Conservation (phyloP, 2,113 vertebrate species). For the Serranochromis macrocephalus region DNA sequence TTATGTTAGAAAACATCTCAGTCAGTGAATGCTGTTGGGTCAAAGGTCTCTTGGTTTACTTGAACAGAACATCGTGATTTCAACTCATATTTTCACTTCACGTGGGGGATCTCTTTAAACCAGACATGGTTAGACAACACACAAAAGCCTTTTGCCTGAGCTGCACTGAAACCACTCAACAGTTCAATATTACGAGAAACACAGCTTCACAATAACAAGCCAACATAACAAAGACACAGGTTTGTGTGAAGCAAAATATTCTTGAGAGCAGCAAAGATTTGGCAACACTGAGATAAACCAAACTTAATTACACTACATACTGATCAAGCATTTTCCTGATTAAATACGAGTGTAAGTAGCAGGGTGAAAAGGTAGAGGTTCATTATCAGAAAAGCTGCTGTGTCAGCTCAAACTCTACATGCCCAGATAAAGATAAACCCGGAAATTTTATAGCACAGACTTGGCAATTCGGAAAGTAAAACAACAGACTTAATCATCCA, state of each 20-base stretch:
- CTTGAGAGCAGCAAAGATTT: not conserved
- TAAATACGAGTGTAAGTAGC: not conserved
- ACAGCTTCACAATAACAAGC: not conserved
- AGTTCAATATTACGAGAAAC: not conserved
- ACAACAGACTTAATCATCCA: constrained; percentile 13
- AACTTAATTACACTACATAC: not conserved
- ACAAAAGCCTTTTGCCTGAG: not conserved
- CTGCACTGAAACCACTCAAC: not conserved
- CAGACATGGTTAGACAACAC: not conserved
- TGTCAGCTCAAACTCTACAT: not conserved
- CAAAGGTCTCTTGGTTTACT: not conserved
- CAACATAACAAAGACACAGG: not conserved
- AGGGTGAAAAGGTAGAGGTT: constrained; percentile 1
- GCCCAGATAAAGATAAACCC: not conserved
- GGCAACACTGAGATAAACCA: not conserved
- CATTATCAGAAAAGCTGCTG: constrained; percentile 3
- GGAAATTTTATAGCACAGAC: not conserved
- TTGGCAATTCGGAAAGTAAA: constrained; percentile 1
- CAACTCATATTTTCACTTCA: not conserved
- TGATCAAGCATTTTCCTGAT: not conserved
- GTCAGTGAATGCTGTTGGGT: not conserved
- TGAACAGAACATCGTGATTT: not conserved
- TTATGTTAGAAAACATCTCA: not conserved
- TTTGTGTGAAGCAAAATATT: not conserved
- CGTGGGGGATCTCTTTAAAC: not conserved